Base-by-base conservation (phyloP, 2,113 vertebrate genomes). In the Rynchops niger region DNA sequence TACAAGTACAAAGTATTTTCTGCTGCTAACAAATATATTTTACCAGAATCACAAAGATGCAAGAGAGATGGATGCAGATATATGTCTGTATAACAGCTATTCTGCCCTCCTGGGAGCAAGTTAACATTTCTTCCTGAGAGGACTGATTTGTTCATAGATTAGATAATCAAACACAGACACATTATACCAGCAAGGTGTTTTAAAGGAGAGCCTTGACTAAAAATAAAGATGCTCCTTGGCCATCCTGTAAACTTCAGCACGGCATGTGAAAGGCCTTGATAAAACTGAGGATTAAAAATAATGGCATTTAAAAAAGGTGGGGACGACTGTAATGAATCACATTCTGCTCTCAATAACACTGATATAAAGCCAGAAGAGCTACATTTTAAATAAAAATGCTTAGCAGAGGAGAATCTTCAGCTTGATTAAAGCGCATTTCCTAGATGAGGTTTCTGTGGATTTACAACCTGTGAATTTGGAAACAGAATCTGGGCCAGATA, bases 111-210 rank as follows among this genome's bases (percentile, higher is more conserved):
- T 69, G 95, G 58, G 94, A 95, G 36, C n/a, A 93, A 90, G 92
- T 82, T 90, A 96, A 87, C 65, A 47, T 90, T 96, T 91, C 95
- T 95, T 65, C 83, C 82, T 93, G 76, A 95, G 93, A 90, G 50
- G 30, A 77, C 76, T 95, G 95, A 96, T 97, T 82, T 96, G 82
- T 72, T 96, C 79, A 67, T 74, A 97, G 93, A 97, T 95, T 94
- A 97, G 96, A 90, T 94, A 97, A 92, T 95, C 96, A 97, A 90
- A 88, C 76, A 91, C 25, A 82, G 61, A 70, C 12, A 9, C 52
- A 76, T 93, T 93, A 79, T 79, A 73, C 26, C 0, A 2, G 62
- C 88, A 98, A 97, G 92, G 86, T 95, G 89, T 91, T 98, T 96
- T 94, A 96, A 95, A 96, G 91, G 88, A 96, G 85, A 97, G 73